Conservation (phyloP, 2,113 vertebrate genomes). For the Arvicanthis niloticus region DNA sequence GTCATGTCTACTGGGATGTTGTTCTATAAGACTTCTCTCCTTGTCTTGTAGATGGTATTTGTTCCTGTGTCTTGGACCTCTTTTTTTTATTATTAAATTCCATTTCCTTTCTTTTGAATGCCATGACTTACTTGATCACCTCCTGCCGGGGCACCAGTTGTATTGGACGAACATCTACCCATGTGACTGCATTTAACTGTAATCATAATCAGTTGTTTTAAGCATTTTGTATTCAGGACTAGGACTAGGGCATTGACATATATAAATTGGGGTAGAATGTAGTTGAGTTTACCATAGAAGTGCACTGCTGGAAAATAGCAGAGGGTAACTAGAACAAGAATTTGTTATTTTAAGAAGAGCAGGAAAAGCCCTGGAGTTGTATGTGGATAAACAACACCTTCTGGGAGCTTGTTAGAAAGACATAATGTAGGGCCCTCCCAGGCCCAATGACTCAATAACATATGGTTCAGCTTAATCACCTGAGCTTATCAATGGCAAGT, state of each 20-base stretch:
- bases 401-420: background rate
- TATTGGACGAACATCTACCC: background rate
- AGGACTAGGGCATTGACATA: too few species aligned
- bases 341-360: background rate
- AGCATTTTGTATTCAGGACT: background rate
- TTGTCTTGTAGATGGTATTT: accelerated
- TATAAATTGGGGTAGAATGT: background rate
- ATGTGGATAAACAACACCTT: background rate
- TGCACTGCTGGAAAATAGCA: accelerated
- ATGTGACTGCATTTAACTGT: background rate
- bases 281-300: background rate
- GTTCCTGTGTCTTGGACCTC: background rate
- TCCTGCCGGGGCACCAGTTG: too few species aligned
- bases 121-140: background rate
- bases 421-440: background rate
- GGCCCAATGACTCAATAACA: background rate
- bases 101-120: background rate
- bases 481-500: background rate
- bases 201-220: background rate
- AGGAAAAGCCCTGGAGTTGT: background rate
- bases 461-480: background rate
- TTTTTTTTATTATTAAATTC: background rate
- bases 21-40: background rate
- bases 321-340: background rate
- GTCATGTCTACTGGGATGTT: too few species aligned